Percentiles rank a stretch among this genome's conserved stretches.
These are phyloP conservation scores for Aphrophora alni DNA, from an alignment of 2,888 invertebrate genomes.

Conservation along the genomic window DNA sequence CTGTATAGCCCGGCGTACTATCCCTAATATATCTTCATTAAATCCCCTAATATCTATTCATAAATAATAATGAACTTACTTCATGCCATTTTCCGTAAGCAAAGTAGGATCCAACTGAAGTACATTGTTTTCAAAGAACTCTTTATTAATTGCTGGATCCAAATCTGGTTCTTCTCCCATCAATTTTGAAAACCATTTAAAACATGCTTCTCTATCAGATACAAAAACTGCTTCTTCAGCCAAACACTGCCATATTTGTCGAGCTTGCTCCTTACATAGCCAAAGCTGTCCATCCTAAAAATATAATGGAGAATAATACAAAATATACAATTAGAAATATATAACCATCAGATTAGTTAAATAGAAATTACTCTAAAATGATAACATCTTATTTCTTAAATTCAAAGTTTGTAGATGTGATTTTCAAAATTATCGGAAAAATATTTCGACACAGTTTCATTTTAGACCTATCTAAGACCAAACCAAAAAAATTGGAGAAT, in stretches of 20 bases:
- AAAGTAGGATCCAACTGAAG: slow-evolving; percentile 89
- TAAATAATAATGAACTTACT: slow-evolving; percentile 66
- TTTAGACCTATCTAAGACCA: no score
- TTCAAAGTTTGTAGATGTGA: no score
- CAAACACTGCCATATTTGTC: slow-evolving; percentile 95
- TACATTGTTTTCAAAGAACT: slow-evolving; percentile 95
- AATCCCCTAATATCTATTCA: no score
- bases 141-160: slow-evolving; percentile 93
- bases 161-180: slow-evolving; percentile 97
- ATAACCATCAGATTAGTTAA: background rate
- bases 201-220: slow-evolving; percentile 94
- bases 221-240: slow-evolving; percentile 93
- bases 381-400: background rate
- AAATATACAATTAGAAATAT: background rate
- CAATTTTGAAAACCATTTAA: slow-evolving; percentile 96
- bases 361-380: background rate
- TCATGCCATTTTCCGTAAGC: slow-evolving; percentile 94
- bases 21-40: no score
- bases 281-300: slow-evolving; percentile 89
- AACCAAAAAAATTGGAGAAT: no score
- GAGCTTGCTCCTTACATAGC: slow-evolving; percentile 96
- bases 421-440: no score
- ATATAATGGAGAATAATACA: background rate
- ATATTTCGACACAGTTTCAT: no score
- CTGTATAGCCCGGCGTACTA: no score